phyloP scores from a whole-genome alignment of 92 coral and sea anemone genomes.

The Actinernus sp. region DNA sequence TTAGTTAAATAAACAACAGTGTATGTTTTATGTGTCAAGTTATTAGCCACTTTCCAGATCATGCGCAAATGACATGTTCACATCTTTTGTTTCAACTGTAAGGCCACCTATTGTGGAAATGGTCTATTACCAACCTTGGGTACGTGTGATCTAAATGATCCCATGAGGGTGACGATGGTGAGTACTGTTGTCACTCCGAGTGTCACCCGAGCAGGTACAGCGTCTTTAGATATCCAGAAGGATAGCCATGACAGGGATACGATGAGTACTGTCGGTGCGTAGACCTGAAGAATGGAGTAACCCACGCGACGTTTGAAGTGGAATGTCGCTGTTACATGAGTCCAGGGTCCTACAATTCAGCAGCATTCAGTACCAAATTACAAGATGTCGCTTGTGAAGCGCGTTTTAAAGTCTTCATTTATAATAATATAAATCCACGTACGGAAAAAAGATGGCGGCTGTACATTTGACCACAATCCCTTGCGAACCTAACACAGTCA shows the following conservation, averaged over 20 bases:
- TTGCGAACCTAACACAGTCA: too few species aligned
- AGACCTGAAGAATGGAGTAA: conserved; percentile 69
- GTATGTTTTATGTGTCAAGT: too few species aligned
- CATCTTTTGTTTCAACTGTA: neutral
- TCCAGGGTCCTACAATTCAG: conserved; percentile 18
- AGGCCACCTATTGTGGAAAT: too few species aligned
- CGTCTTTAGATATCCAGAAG: conserved; percentile 77
- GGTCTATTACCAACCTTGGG: too few species aligned
- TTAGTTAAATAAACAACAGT: too few species aligned
- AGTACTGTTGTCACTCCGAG: conserved; percentile 78
- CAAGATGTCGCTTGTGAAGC: too few species aligned
- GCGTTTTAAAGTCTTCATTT: too few species aligned
- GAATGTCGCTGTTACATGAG: conserved; percentile 51
- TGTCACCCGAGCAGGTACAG: conserved; percentile 82
- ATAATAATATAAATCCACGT: too few species aligned
- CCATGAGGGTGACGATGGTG: conserved; percentile 77
- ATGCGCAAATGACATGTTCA: neutral
- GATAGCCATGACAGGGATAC: too few species aligned
- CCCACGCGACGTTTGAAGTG: conserved; percentile 65
- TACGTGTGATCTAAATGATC: conserved; percentile 67
- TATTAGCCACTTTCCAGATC: neutral
- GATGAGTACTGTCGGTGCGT: conserved; percentile 75
- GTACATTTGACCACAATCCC: too few species aligned
- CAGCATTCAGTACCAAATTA: too few species aligned
- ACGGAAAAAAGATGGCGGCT: too few species aligned